Percentiles rank a stretch among this genome's conserved stretches.
phyloP scores from a whole-genome alignment of 2,113 vertebrate species.

The Cyanoramphus novaezelandiae region DNA sequence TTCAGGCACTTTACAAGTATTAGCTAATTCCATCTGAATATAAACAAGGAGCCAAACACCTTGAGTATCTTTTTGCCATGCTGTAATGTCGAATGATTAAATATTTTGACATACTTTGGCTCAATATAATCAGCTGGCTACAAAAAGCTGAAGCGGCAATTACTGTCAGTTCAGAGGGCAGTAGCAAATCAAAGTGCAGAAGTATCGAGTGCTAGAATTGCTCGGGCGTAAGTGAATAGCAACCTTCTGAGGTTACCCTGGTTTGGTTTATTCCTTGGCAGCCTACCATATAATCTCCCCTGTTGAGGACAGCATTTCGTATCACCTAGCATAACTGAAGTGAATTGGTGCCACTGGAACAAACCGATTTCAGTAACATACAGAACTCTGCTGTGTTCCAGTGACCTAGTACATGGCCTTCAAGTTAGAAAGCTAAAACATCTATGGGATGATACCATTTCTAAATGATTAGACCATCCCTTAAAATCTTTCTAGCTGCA shows the following conservation, averaged over 20 bases:
- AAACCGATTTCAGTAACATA: rapidly evolving
- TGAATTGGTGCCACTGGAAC: not conserved
- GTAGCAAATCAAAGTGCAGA: not conserved
- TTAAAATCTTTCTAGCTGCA: not conserved
- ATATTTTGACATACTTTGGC: not conserved
- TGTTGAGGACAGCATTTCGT: not conserved
- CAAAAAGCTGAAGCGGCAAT: not conserved
- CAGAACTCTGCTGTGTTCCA: not conserved
- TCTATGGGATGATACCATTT: not conserved
- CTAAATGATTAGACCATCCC: not conserved
- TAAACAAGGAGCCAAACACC: not conserved
- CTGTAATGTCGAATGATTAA: not conserved
- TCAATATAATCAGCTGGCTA: not conserved
- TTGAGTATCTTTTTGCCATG: not conserved
- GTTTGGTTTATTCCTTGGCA: not conserved
- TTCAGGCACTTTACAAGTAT: not conserved
- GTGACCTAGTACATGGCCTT: not conserved
- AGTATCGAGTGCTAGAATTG: rapidly evolving
- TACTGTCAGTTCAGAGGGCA: not conserved
- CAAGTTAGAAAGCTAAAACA: not conserved
- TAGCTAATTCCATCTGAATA: not conserved
- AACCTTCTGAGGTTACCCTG: not conserved
- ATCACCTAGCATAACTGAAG: not conserved
- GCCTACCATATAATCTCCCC: not conserved
- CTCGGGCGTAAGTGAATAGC: not conserved